Percentiles rank a stretch among this genome's conserved stretches.
Evolutionary conservation across 2,113 vertebrate species (phyloP).

Genomic region (Aldabrachelys gigantea): DNA sequence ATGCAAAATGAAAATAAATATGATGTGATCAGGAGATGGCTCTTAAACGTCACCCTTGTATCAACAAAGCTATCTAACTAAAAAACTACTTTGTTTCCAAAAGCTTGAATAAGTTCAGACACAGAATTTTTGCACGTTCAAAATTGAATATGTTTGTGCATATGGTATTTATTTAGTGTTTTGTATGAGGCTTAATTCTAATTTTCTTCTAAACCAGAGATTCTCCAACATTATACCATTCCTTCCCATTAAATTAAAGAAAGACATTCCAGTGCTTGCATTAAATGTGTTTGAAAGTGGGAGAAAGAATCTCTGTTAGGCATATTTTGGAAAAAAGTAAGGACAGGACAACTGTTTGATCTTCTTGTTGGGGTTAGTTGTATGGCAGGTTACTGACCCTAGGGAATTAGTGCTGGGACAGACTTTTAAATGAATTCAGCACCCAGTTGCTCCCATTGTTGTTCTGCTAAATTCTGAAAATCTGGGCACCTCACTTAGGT

Average conservation of each 20-base stretch:
- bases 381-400: not conserved
- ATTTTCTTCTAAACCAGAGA: slow-evolving; percentile 52
- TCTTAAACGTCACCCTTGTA: not conserved
- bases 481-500: not conserved
- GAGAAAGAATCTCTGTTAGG: slow-evolving; percentile 44
- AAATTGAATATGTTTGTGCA: not conserved
- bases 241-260: slow-evolving; percentile 18
- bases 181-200: not conserved
- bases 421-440: slow-evolving; percentile 9
- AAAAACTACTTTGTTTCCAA: not conserved
- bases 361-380: slow-evolving; percentile 33
- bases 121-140: not conserved
- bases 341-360: not conserved
- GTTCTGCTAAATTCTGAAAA: not conserved
- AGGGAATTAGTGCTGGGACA: slow-evolving; percentile 36
- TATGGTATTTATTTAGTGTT: not conserved
- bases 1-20: not conserved
- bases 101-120: not conserved
- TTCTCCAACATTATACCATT: slow-evolving; percentile 37
- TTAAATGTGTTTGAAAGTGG: slow-evolving; percentile 59
- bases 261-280: slow-evolving; percentile 44
- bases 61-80: accelerated
- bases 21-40: not conserved
- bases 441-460: slow-evolving; percentile 5
- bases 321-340: slow-evolving; percentile 34